Evolutionary conservation across 2,113 vertebrate species (phyloP).

Genomic region (Sebastes fasciatus): DNA sequence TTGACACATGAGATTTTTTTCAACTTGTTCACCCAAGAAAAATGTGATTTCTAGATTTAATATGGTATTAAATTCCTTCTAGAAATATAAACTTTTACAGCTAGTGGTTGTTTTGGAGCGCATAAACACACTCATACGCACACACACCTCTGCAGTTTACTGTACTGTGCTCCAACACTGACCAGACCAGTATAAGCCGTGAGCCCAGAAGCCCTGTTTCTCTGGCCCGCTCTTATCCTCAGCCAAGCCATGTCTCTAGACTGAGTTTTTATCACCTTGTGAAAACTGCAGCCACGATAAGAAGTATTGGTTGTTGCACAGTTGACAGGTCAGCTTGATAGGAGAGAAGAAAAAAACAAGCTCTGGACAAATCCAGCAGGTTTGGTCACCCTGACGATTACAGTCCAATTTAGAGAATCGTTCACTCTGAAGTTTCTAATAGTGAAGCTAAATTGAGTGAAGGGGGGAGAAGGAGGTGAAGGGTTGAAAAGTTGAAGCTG

Average conservation of each 20-base stretch:
- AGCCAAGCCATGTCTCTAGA: constrained; percentile 60
- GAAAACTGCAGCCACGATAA: constrained; percentile 75
- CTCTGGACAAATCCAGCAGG: constrained; percentile 48
- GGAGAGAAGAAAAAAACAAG: constrained; percentile 13
- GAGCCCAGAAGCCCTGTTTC: constrained; percentile 27
- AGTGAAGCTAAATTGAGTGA: constrained; percentile 44
- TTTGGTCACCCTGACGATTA: constrained; percentile 63
- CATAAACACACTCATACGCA: constrained; percentile 6
- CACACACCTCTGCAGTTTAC: background rate
- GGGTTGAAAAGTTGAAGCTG: constrained; percentile 4
- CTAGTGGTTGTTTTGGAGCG: constrained; percentile 15
- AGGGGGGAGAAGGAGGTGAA: background rate
- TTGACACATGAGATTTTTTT: constrained; percentile 29
- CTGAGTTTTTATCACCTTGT: constrained; percentile 68
- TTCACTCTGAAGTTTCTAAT: constrained; percentile 65
- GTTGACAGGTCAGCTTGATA: constrained; percentile 73
- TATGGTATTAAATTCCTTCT: constrained; percentile 42
- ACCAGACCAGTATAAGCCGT: constrained; percentile 33
- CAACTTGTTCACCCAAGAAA: constrained; percentile 12
- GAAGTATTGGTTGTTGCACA: constrained; percentile 69
- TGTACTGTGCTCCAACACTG: constrained; percentile 18
- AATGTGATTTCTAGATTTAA: constrained; percentile 37
- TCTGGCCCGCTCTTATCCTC: constrained; percentile 55
- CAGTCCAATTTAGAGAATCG: constrained; percentile 60
- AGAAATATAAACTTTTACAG: constrained; percentile 29